These are phyloP conservation scores for Amphipoea oculea DNA, from an alignment of 2,888 invertebrate genomes.

Conservation along the genomic window DNA sequence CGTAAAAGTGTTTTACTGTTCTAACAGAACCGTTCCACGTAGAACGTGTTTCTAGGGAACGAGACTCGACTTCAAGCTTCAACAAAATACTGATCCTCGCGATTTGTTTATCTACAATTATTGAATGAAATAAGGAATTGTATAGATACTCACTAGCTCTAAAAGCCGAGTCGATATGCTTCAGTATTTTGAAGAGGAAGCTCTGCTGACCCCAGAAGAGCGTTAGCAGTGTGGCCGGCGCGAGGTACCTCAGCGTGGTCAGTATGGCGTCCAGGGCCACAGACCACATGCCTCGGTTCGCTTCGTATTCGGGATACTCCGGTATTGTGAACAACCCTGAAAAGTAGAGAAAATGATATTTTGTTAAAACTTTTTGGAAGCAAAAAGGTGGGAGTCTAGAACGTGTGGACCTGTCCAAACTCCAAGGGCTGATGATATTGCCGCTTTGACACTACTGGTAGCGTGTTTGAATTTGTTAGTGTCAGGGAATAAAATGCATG, in stretches of 20 bases:
- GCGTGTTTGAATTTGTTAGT: not conserved
- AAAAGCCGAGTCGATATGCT: slow-evolving; percentile 89
- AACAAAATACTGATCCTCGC: not conserved
- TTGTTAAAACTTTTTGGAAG: not conserved
- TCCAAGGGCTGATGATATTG: not conserved
- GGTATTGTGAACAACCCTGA: slow-evolving; percentile 88
- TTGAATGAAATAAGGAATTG: not conserved
- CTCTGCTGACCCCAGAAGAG: slow-evolving; percentile 90
- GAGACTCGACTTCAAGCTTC: not conserved
- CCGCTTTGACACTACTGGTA: not conserved
- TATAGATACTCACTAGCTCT: slow-evolving; percentile 86
- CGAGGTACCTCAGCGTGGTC: slow-evolving; percentile 89
- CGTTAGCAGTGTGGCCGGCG: slow-evolving; percentile 90
- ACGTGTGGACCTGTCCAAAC: not conserved
- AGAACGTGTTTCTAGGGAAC: not conserved
- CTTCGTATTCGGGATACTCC: slow-evolving; percentile 86
- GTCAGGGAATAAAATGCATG: not conserved
- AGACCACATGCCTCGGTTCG: slow-evolving; percentile 88
- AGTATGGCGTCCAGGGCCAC: slow-evolving; percentile 84
- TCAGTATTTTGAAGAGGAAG: slow-evolving; percentile 87
- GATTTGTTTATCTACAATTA: not conserved
- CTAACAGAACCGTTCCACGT: not conserved
- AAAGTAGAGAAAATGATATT: slow-evolving; percentile 59
- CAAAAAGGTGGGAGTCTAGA: not conserved
- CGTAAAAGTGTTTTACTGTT: not conserved